A percentile compares a stretch with the other conserved stretches of the same genome.
Evolutionary conservation across 2,888 invertebrate species (phyloP).

Genomic region (Habroteleia sp.): DNA sequence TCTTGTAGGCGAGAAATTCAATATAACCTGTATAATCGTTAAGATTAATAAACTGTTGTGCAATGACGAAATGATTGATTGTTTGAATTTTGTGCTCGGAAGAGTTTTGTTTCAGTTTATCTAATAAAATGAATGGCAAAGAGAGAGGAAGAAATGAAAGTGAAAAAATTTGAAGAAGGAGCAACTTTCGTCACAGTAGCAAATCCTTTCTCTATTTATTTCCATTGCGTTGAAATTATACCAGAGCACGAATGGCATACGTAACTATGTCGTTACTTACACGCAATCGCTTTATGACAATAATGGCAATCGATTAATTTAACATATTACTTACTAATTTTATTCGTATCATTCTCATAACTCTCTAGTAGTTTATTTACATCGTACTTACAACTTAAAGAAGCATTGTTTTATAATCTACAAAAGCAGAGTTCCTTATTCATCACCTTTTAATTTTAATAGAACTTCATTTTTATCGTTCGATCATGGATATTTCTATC

Average conservation of each 20-base stretch:
- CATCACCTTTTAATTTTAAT: slow-evolving; percentile 4
- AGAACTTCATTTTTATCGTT: slow-evolving; percentile 38
- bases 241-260: slow-evolving; percentile 55
- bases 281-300: slow-evolving; percentile 65
- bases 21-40: too few species aligned
- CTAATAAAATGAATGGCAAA: slow-evolving; percentile 47
- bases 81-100: slow-evolving; percentile 15
- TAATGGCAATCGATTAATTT: slow-evolving; percentile 63
- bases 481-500: slow-evolving; percentile 42
- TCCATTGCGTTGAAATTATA: slow-evolving; percentile 57
- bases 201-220: slow-evolving; percentile 65
- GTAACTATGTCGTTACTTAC: slow-evolving; percentile 65
- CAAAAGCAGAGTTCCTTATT: slow-evolving; percentile 9
- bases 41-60: slow-evolving; percentile 30
- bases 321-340: slow-evolving; percentile 63
- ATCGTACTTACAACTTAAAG: not conserved
- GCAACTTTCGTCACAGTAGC: slow-evolving; percentile 62
- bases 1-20: too few species aligned
- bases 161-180: slow-evolving; percentile 63
- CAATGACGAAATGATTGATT: slow-evolving; percentile 37
- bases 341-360: slow-evolving; percentile 43
- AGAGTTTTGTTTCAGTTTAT: slow-evolving; percentile 44
- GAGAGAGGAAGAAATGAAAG: slow-evolving; percentile 64
- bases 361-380: slow-evolving; percentile 5
- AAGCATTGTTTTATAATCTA: slow-evolving; percentile 19